A percentile compares a stretch with the other conserved stretches of the same genome.
These are phyloP conservation scores for Sebastes hubbsi DNA, from an alignment of 2,797 vertebrate genomes.

Conservation along the genomic window DNA sequence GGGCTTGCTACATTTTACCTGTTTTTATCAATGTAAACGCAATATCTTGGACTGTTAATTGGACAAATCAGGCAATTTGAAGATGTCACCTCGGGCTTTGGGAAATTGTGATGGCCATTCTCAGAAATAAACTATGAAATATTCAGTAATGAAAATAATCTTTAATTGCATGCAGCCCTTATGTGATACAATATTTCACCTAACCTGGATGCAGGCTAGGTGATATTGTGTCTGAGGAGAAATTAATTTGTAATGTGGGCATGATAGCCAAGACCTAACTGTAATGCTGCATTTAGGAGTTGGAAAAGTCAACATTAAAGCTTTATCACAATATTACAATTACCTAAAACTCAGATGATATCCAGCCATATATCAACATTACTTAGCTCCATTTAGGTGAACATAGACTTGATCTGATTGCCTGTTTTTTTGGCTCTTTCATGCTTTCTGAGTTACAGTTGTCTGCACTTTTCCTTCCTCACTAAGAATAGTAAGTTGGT, in stretches of 20 bases:
- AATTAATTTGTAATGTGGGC: neutral
- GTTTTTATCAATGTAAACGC: neutral
- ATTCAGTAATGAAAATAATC: neutral
- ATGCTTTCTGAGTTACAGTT: conserved; percentile 11
- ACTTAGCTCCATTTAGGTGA: neutral
- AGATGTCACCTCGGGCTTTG: neutral
- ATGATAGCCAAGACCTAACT: neutral
- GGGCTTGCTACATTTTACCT: neutral
- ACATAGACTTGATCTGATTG: neutral
- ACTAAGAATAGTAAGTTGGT: conserved; percentile 52
- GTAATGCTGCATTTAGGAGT: neutral
- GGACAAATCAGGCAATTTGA: neutral
- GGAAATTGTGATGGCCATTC: neutral
- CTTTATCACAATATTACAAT: neutral
- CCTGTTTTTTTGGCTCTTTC: neutral
- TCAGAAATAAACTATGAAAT: neutral
- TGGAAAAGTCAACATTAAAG: neutral
- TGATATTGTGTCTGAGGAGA: neutral
- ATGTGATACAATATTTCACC: neutral
- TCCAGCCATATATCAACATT: neutral
- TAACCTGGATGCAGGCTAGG: neutral
- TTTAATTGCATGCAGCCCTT: neutral
- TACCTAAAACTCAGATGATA: neutral
- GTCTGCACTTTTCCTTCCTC: conserved; percentile 43
- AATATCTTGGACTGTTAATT: neutral